Percentiles rank a stretch among this genome's conserved stretches.
Evolutionary conservation across 2,113 vertebrate species (phyloP).

Genomic region (Oophaga pumilio): DNA sequence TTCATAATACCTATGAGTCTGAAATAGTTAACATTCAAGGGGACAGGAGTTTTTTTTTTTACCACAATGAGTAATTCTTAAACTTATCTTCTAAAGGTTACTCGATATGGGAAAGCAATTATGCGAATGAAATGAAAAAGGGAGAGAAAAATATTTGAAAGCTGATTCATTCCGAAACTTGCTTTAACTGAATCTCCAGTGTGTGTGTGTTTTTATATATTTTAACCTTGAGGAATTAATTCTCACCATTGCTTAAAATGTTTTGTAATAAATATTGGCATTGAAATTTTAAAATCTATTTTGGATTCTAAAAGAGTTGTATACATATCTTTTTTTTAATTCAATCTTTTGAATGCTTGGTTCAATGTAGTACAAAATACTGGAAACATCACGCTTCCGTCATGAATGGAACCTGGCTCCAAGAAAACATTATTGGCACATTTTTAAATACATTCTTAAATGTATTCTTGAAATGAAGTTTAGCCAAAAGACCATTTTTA

Average conservation of each 20-base stretch:
- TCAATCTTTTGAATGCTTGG: not conserved
- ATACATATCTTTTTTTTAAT: not conserved
- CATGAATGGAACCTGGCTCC: not conserved
- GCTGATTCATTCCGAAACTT: constrained; percentile 57
- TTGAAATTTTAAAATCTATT: not conserved
- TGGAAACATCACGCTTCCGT: not conserved
- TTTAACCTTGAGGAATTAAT: constrained; percentile 53
- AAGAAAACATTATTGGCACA: too few species aligned
- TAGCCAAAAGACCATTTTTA: not conserved
- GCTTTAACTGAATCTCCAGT: constrained; percentile 44
- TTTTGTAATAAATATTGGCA: not conserved
- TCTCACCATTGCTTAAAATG: not conserved
- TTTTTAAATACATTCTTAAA: too few species aligned
- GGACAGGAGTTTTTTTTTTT: constrained; percentile 23
- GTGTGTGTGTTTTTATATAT: not conserved
- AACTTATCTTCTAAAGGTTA: constrained; percentile 58
- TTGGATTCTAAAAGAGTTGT: not conserved
- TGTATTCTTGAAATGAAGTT: not conserved
- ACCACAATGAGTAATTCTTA: constrained; percentile 51
- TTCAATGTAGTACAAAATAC: too few species aligned
- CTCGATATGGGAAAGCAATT: constrained; percentile 56
- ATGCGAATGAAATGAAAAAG: constrained; percentile 55
- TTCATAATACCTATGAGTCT: not conserved
- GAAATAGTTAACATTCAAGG: constrained; percentile 47
- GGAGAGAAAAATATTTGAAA: constrained; percentile 47